These are phyloP conservation scores for Platypus cylindrus DNA, from an alignment of 2,888 invertebrate species.

Conservation along the genomic window DNA sequence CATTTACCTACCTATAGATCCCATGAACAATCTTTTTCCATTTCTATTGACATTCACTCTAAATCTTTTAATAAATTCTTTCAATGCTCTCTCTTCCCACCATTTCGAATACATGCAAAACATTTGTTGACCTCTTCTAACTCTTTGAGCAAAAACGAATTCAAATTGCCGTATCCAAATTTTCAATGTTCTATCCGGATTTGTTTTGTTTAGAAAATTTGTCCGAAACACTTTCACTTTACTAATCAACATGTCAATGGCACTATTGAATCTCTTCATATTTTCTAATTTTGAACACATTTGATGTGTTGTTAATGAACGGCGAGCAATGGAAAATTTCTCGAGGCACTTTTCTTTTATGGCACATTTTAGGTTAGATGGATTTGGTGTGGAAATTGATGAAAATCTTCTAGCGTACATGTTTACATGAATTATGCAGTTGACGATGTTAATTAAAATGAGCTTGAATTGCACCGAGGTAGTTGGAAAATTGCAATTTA, in stretches of 20 bases:
- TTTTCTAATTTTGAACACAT: conserved; percentile 18
- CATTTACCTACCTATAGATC: conserved; percentile 35
- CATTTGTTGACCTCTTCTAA: conserved; percentile 50
- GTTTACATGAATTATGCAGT: neutral
- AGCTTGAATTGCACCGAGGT: conserved; percentile 10
- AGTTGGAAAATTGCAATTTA: conserved; percentile 5
- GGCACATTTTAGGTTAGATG: conserved; percentile 28
- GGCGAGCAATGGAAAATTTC: conserved; percentile 18
- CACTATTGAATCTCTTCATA: conserved; percentile 13
- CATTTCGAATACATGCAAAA: conserved; percentile 47
- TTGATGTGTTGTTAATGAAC: no score
- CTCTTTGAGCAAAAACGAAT: conserved; percentile 45
- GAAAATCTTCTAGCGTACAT: conserved; percentile 21
- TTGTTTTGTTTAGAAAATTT: conserved; percentile 24
- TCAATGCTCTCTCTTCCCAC: conserved; percentile 48
- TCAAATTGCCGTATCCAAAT: conserved; percentile 44
- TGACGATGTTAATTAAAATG: conserved; percentile 6
- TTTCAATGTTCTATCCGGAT: conserved; percentile 38
- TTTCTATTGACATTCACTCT: conserved; percentile 35
- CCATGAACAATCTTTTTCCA: conserved; percentile 42
- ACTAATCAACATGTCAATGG: conserved; percentile 13
- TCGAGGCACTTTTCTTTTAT: conserved; percentile 17
- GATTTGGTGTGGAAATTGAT: conserved; percentile 17
- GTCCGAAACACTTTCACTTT: conserved; percentile 17
- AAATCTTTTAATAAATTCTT: conserved; percentile 39